phyloP scores from a whole-genome alignment of 2,797 vertebrate genomes.

The Cirrhinus mrigala region DNA sequence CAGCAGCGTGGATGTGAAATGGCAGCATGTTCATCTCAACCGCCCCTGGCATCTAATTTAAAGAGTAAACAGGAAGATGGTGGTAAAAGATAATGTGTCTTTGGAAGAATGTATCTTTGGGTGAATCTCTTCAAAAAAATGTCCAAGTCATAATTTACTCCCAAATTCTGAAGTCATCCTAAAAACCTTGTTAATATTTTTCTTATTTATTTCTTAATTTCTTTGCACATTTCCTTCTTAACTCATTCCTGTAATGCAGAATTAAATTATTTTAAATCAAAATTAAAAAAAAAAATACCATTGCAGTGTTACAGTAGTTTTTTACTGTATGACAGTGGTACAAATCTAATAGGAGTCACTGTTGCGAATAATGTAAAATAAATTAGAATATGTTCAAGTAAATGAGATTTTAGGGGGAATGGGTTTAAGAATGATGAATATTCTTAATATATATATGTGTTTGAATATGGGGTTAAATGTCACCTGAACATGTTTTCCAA shows the following conservation, averaged over 20 bases:
- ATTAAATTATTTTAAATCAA: background rate
- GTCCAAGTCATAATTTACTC: background rate
- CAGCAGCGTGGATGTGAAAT: background rate
- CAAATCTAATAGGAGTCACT: background rate
- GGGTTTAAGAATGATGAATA: background rate
- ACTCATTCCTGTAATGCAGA: background rate
- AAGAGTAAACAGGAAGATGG: background rate
- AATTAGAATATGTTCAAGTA: background rate
- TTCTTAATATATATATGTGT: background rate
- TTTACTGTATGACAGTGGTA: slow-evolving; percentile 16
- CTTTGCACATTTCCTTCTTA: background rate
- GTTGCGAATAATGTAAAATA: background rate
- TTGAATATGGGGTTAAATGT: background rate
- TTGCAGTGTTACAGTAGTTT: slow-evolving; percentile 5
- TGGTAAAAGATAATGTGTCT: background rate
- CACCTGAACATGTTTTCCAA: background rate
- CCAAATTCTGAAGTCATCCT: background rate
- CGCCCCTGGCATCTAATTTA: background rate
- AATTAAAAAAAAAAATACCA: background rate
- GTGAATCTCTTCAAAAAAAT: background rate
- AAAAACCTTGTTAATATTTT: background rate
- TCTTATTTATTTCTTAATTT: background rate
- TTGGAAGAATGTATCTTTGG: background rate
- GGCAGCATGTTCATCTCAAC: background rate
- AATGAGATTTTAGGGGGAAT: background rate